phyloP scores from a whole-genome alignment of 2,888 invertebrate species.

The Pyrocoelia pectoralis region DNA sequence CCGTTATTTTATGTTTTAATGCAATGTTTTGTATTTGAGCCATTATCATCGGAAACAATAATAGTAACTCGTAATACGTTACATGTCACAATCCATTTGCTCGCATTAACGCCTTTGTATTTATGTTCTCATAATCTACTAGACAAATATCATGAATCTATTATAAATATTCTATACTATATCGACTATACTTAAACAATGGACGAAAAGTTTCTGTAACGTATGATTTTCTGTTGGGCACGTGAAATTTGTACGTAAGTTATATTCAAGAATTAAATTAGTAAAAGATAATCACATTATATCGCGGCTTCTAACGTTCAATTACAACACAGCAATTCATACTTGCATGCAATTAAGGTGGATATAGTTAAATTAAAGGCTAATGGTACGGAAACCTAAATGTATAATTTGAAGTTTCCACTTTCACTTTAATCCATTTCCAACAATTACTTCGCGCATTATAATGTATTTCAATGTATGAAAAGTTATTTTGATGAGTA shows the following conservation, averaged over 20 bases:
- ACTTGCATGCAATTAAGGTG: constrained; percentile 12
- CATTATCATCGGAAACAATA: too few species aligned
- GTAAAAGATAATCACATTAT: constrained; percentile 18
- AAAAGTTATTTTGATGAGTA: constrained; percentile 6
- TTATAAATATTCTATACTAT: too few species aligned
- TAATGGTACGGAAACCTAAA: constrained; percentile 12
- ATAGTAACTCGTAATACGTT: too few species aligned
- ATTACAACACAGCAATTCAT: constrained; percentile 18
- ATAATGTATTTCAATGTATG: constrained; percentile 4
- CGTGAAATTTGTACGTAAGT: background rate
- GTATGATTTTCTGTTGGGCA: background rate
- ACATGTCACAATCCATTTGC: too few species aligned
- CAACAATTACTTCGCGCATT: background rate
- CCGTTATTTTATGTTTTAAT: too few species aligned
- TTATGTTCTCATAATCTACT: too few species aligned
- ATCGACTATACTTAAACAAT: too few species aligned
- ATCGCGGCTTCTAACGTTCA: constrained; percentile 21
- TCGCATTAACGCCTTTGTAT: too few species aligned
- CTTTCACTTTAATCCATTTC: constrained; percentile 11
- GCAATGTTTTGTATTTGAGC: too few species aligned
- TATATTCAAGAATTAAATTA: constrained; percentile 14
- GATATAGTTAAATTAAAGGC: constrained; percentile 16
- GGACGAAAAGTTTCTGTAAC: too few species aligned
- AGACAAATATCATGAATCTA: too few species aligned
- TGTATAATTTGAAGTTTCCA: constrained; percentile 4